Evolutionary conservation across 2,888 invertebrate genomes (phyloP).

Genomic region (Mimas tiliae): DNA sequence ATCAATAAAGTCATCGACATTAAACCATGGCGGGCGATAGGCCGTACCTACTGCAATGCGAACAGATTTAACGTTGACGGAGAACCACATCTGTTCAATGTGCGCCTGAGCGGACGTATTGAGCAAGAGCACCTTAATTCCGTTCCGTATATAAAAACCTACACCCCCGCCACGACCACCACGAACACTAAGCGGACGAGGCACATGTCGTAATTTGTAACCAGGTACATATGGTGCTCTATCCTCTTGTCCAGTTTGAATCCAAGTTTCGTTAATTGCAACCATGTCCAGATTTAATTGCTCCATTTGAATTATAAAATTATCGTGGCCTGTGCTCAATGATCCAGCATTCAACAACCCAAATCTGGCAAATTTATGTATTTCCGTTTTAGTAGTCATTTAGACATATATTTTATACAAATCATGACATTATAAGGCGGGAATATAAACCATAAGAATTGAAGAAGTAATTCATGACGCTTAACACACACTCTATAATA

Average conservation of each 20-base stretch:
- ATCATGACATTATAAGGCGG: too few relatives aligned
- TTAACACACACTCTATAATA: too few relatives aligned
- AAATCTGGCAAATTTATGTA: conserved; percentile 4
- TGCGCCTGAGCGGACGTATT: not conserved
- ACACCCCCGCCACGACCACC: not conserved
- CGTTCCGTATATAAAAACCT: not conserved
- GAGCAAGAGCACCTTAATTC: not conserved
- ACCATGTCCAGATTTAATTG: conserved; percentile 3
- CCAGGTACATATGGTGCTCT: not conserved
- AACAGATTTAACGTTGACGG: not conserved
- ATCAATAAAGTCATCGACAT: not conserved
- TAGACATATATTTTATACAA: not conserved
- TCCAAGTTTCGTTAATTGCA: conserved; percentile 8
- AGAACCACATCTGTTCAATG: not conserved
- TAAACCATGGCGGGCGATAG: not conserved
- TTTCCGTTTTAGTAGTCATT: not conserved
- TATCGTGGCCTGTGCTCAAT: not conserved
- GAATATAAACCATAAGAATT: too few relatives aligned
- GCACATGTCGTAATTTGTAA: not conserved
- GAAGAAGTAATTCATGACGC: too few relatives aligned
- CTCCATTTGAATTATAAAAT: not conserved
- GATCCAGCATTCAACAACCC: conserved; percentile 4
- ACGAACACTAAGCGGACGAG: not conserved
- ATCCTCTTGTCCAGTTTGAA: not conserved
- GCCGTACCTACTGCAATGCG: not conserved